Conservation (phyloP, 2,113 vertebrate genomes). For the Campylorhamphus procurvoides region DNA sequence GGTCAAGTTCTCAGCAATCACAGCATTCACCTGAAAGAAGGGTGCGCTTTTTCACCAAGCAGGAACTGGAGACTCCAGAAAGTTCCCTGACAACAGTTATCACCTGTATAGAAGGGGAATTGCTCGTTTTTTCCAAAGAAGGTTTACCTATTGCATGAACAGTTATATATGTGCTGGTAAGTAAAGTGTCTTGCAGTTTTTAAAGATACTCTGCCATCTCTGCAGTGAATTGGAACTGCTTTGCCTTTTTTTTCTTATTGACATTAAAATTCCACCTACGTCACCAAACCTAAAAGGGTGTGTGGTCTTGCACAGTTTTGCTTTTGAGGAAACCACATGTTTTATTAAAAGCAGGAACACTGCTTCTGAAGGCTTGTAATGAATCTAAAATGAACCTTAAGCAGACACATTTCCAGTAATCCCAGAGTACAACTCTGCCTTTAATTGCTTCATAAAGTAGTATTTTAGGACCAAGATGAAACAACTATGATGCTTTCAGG, state of each 20-base stretch:
- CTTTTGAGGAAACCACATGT: conserved; percentile 42
- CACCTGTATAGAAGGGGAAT: background rate
- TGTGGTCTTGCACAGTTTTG: background rate
- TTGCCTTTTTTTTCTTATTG: background rate
- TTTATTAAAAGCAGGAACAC: conserved; percentile 28
- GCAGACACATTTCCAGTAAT: background rate
- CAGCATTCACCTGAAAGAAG: background rate
- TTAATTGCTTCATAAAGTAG: conserved; percentile 37
- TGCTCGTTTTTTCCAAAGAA: background rate
- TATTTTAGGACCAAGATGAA: conserved; percentile 18
- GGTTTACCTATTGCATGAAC: background rate
- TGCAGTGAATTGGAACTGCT: background rate
- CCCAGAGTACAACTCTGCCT: background rate
- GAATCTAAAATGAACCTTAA: conserved; percentile 24
- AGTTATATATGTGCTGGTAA: background rate
- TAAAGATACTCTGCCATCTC: background rate
- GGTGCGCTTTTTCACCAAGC: background rate
- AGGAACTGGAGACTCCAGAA: background rate
- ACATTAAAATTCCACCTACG: background rate
- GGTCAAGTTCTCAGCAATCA: background rate
- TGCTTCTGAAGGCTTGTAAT: conserved; percentile 24
- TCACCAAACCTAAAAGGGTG: background rate
- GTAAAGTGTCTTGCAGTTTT: background rate
- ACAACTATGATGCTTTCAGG: background rate
- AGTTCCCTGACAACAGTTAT: background rate